Conservation (phyloP, 2,888 invertebrate genomes). For the Hedya salicella region DNA sequence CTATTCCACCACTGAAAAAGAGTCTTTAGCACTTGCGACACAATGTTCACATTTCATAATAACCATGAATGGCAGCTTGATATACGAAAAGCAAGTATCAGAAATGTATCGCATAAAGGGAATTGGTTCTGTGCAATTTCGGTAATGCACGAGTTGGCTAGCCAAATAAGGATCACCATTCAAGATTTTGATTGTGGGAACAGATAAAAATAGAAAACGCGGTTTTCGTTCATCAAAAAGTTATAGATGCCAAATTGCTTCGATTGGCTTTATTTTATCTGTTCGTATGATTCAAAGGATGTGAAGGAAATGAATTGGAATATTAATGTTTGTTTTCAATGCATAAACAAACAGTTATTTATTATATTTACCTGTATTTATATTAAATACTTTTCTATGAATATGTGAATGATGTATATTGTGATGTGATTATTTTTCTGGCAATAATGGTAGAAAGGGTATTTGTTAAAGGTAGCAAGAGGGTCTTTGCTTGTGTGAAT, state of each 20-base stretch:
- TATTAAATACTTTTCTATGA: no score
- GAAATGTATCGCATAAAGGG: slow-evolving; percentile 70
- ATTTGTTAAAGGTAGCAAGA: no score
- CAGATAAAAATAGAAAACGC: slow-evolving; percentile 53
- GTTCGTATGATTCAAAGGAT: slow-evolving; percentile 1
- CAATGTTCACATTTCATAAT: background rate
- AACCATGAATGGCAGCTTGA: slow-evolving; percentile 1
- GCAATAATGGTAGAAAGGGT: no score
- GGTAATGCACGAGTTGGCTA: slow-evolving; percentile 78
- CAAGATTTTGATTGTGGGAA: slow-evolving; percentile 71
- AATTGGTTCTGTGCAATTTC: slow-evolving; percentile 79
- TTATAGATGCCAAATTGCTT: background rate
- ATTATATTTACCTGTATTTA: no score
- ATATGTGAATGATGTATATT: no score
- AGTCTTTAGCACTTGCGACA: background rate
- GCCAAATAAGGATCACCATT: slow-evolving; percentile 59
- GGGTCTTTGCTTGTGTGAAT: no score
- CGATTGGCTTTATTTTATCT: background rate
- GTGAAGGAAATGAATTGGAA: background rate
- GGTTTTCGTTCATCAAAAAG: slow-evolving; percentile 28
- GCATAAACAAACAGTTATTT: no score
- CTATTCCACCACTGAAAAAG: background rate
- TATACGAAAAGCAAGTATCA: slow-evolving; percentile 4
- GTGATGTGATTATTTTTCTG: no score
- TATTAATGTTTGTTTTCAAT: background rate